phyloP scores from a whole-genome alignment of 2,113 vertebrate species.

The Oryzias curvinotus region DNA sequence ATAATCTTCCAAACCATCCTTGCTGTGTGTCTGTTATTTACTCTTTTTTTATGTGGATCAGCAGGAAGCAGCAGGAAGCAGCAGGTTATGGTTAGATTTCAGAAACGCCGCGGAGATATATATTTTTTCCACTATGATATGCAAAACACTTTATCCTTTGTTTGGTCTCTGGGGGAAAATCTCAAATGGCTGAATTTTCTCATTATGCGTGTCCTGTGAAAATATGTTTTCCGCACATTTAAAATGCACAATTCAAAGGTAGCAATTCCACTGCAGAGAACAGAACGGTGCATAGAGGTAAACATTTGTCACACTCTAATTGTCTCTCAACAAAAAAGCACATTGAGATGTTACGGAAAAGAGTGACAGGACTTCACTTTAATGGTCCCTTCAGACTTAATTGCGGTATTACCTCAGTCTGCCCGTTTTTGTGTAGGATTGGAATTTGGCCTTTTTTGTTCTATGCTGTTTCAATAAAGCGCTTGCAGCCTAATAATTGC shows the following conservation, averaged over 20 bases:
- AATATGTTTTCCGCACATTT: neutral
- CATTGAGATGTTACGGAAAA: neutral
- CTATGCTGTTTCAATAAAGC: too few relatives aligned
- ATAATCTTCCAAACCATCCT: slow-evolving; percentile 20
- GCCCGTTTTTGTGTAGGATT: too few relatives aligned
- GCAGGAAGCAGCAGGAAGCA: neutral
- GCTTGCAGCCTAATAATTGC: too few relatives aligned
- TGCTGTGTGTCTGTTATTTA: slow-evolving; percentile 19
- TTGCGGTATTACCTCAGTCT: neutral
- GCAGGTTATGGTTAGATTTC: slow-evolving; percentile 3
- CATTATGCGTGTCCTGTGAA: neutral
- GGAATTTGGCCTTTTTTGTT: too few relatives aligned
- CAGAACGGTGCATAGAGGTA: neutral
- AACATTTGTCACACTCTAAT: neutral
- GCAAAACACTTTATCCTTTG: slow-evolving; percentile 5
- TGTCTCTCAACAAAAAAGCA: neutral
- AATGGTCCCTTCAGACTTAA: neutral
- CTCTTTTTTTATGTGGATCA: neutral
- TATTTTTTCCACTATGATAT: slow-evolving; percentile 21
- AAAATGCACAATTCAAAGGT: slow-evolving; percentile 7
- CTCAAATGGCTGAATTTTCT: neutral
- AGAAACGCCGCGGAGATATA: slow-evolving; percentile 5
- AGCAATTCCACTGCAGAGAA: neutral
- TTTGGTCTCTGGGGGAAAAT: neutral
- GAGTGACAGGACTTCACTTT: neutral